Base-by-base conservation (phyloP, 2,797 vertebrate species). In the Crocodylus rhombifer region DNA sequence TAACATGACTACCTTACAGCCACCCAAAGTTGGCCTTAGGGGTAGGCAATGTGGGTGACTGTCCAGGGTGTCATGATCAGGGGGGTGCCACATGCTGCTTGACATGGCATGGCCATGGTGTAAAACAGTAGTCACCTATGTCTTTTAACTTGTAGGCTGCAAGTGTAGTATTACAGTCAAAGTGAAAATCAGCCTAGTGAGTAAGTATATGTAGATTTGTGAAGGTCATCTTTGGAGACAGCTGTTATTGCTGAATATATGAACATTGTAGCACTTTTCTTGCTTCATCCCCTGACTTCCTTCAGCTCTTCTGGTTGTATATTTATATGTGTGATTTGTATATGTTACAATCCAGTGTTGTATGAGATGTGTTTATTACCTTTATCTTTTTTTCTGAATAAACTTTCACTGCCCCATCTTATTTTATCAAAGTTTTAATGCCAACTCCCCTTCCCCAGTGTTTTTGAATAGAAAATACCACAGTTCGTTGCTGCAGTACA, bases 381-480 rank as follows among this genome's bases (percentile, higher is more conserved):
- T 62, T 93, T 90, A 86, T 60, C 42, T 86, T 84, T 33, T 65
- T 88, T 74, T 64, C 69, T 71, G 58, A 86, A 65, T 14, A 15
- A 36, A 36, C 3, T 93, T 87, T 91, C 65, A 73, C 64, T 90
- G 56, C 60, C 56, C 28, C 17, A 7, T 3, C 87, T 18, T 90
- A 64, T 2, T 81, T 92, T 86, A 83, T 74, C 20, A 88, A 26
- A 82, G 58, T 4, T 73, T 81, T 20, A 60, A 33, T 89, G 33
- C 14, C 80, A 77, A 77, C 42, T 10, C 42, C 42, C 42, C 42
- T 51, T 10, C 42, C 10, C 42, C 69, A 74, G 17, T 58, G 20
- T 7, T 84, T 94, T 93, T 82, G 11, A 93, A 86, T 3, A 91
- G 78, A 33, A 93, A 93, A 67, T 4, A 65, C 77, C 33, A 14